These are phyloP conservation scores for Daubentonia madagascariensis DNA, from an alignment of 2,113 vertebrate genomes.

Conservation along the genomic window DNA sequence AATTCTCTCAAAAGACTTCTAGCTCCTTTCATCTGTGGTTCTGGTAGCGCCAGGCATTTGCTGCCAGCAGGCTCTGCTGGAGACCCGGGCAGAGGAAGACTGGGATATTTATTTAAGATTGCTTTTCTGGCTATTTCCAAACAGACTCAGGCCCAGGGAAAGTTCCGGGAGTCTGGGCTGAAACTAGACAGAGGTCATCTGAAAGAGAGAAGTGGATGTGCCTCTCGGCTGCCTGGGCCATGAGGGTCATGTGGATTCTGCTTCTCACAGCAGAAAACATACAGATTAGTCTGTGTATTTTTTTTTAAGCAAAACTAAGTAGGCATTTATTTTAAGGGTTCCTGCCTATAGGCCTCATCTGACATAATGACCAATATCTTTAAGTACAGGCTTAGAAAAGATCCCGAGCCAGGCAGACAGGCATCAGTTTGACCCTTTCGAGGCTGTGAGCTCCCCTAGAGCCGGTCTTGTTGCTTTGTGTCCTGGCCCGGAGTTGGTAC, in stretches of 20 bases:
- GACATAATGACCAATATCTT: not conserved
- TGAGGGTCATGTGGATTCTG: not conserved
- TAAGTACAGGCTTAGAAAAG: not conserved
- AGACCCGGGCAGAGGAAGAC: not conserved
- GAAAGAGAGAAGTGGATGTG: not conserved
- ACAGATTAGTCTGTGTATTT: not conserved
- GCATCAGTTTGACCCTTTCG: not conserved
- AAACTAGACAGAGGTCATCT: not conserved
- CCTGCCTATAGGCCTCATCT: not conserved
- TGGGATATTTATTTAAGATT: not conserved
- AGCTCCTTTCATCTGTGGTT: not conserved
- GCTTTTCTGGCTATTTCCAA: not conserved
- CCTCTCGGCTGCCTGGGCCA: not conserved
- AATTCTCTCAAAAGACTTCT: not conserved
- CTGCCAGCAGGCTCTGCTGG: not conserved
- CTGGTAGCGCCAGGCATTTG: not conserved
- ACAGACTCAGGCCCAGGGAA: not conserved
- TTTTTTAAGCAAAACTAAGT: not conserved
- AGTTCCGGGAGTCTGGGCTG: not conserved
- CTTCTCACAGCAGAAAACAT: not conserved
- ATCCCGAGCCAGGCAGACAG: not conserved
- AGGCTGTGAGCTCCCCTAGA: not conserved
- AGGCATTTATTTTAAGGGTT: conserved; percentile 9
- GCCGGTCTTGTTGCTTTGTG: not conserved
- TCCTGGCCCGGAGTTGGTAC: not conserved